Conservation (phyloP, 2,888 invertebrate species). For the Phyto melanocephala region DNA sequence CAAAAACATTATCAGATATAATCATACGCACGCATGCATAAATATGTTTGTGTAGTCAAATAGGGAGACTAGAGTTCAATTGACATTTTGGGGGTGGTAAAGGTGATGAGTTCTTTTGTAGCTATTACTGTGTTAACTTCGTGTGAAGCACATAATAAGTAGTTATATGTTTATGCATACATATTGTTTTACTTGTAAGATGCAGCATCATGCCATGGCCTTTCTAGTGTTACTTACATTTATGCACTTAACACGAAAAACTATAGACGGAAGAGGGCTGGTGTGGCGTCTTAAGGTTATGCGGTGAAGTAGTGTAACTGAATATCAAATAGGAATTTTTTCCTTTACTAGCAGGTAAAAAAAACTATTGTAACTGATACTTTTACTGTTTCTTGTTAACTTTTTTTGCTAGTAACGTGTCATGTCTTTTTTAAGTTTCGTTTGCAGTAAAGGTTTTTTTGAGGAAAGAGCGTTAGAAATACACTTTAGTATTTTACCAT, state of each 20-base stretch:
- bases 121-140: constrained; percentile 56
- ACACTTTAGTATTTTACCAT: neutral
- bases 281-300: neutral
- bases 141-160: constrained; percentile 53
- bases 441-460: neutral
- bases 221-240: constrained; percentile 18
- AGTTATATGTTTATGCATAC: constrained; percentile 8
- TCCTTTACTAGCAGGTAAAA: constrained; percentile 24
- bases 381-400: neutral
- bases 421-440: neutral
- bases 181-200: constrained; percentile 41
- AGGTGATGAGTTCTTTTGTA: constrained; percentile 19
- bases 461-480: neutral
- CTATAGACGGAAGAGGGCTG: neutral
- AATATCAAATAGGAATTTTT: too few species aligned
- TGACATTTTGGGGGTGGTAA: neutral
- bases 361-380: constrained; percentile 40
- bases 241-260: neutral
- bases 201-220: neutral
- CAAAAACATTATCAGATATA: neutral
- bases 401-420: constrained; percentile 6
- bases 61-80: neutral
- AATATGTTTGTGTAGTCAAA: neutral
- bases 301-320: constrained; percentile 13
- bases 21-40: neutral